Evolutionary conservation across 2,797 vertebrate species (phyloP), one percentile per base, ranked within the genome.

Genomic region (Hozukius guyotensis): DNA sequence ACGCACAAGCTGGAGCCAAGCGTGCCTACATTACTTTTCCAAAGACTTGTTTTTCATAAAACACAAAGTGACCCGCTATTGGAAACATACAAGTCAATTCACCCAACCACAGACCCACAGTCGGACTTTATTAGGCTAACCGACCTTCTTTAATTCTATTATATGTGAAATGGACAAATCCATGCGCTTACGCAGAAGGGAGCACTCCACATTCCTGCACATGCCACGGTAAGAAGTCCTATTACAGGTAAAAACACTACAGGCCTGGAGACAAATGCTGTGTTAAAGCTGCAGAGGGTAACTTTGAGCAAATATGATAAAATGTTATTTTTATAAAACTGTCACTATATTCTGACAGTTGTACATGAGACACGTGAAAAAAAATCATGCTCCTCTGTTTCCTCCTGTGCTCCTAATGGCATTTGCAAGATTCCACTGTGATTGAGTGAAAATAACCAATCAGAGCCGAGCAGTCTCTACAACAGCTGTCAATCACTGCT

Each of bases 31-130:
- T 91, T 84, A 73, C 81, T 93, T 93, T 88, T 91, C 85, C 91
- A 87, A 90, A 91, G 87, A 69, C 83, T 88, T 91, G 90, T 89
- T 92, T 93, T 92, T 88, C 88, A 90, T 93, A 88, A 91, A 92
- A 94, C 84, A 93, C 81, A 90, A 85, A 91, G 90, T 88, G 88
- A 90, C 78, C 90, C 61, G 84, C 83, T 78, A 80, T 91, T 94
- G 86, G 92, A 92, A 89, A 93, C 87, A 91, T 81, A 81, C 69
- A 85, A 90, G 87, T 86, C 83, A 93, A 87, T 84, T 91, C 66
- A 88, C 59, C 61, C 74, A 61, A 83, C 85, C 82, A 73, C 90
- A 91, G 86, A 77, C 38, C 63, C 74, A 83, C 77, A 86, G 87
- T 80, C 84, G 77, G 88, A 82, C 79, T 91, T 87, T 82, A 91